Percentiles rank a stretch among this genome's conserved stretches.
phyloP scores from a whole-genome alignment of 2,888 invertebrate species.

The Drosophila cracens region DNA sequence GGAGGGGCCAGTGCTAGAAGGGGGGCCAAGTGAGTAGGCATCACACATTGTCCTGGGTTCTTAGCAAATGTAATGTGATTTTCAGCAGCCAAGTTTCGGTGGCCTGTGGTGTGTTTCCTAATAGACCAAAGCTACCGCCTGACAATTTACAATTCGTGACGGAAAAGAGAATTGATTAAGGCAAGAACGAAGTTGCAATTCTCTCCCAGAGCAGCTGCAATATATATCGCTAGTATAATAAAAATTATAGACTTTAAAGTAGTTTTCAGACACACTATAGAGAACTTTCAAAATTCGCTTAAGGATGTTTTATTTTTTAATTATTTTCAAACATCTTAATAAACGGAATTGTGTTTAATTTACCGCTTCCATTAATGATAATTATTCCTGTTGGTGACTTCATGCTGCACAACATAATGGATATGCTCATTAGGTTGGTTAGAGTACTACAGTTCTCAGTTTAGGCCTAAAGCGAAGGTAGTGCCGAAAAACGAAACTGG shows the following conservation, averaged over 20 bases:
- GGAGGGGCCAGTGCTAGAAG: neutral
- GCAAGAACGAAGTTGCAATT: slow-evolving; percentile 5
- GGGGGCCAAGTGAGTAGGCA: slow-evolving; percentile 2
- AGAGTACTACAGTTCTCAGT: slow-evolving; percentile 28
- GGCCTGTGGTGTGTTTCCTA: slow-evolving; percentile 61
- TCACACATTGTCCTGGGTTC: slow-evolving; percentile 51
- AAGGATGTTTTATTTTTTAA: neutral
- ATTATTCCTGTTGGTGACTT: no score
- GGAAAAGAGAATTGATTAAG: slow-evolving; percentile 4
- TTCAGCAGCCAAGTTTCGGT: slow-evolving; percentile 47
- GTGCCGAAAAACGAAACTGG: slow-evolving; percentile 58
- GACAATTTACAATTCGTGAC: slow-evolving; percentile 62
- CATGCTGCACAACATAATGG: neutral
- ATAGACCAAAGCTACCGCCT: slow-evolving; percentile 75
- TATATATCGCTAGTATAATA: neutral
- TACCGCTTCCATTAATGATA: neutral
- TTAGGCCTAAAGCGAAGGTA: slow-evolving; percentile 40
- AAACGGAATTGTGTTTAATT: neutral
- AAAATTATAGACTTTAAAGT: neutral
- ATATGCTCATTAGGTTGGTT: neutral
- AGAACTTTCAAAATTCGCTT: neutral
- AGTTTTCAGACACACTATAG: neutral
- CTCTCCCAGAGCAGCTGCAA: slow-evolving; percentile 20
- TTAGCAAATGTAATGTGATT: slow-evolving; percentile 73
- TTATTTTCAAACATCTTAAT: neutral